phyloP scores from a whole-genome alignment of 2,797 vertebrate genomes.

The Pelobates cultripes region DNA sequence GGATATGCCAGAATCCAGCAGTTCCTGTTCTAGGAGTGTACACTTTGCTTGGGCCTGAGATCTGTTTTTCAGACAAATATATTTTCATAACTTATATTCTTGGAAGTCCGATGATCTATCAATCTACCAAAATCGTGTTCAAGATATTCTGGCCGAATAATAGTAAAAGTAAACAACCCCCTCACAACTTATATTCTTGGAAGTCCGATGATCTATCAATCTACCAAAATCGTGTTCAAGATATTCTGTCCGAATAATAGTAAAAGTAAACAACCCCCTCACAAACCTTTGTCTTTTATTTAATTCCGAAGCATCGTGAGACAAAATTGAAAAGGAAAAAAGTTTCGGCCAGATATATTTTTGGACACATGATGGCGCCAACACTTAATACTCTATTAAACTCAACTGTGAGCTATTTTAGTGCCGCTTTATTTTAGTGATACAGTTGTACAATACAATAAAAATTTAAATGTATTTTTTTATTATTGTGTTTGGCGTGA shows the following conservation, averaged over 20 bases:
- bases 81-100: neutral
- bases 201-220: neutral
- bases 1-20: constrained; percentile 5
- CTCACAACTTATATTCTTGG: neutral
- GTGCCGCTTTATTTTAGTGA: too few relatives aligned
- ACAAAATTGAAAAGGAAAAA: too few relatives aligned
- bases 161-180: neutral
- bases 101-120: neutral
- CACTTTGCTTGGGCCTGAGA: constrained; percentile 1
- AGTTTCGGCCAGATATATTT: neutral
- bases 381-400: too few relatives aligned
- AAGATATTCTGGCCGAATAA: neutral
- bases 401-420: too few relatives aligned
- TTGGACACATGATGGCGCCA: constrained; percentile 35
- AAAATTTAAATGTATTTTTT: too few relatives aligned
- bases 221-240: neutral
- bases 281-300: too few relatives aligned
- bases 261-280: too few relatives aligned
- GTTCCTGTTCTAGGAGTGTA: constrained; percentile 9
- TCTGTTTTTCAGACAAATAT: neutral
- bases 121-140: neutral
- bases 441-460: too few relatives aligned
- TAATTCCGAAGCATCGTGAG: too few relatives aligned
- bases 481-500: too few relatives aligned
- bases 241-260: neutral